Evolutionary conservation across 2,113 vertebrate species (phyloP).

Genomic region (Camelus dromedarius): DNA sequence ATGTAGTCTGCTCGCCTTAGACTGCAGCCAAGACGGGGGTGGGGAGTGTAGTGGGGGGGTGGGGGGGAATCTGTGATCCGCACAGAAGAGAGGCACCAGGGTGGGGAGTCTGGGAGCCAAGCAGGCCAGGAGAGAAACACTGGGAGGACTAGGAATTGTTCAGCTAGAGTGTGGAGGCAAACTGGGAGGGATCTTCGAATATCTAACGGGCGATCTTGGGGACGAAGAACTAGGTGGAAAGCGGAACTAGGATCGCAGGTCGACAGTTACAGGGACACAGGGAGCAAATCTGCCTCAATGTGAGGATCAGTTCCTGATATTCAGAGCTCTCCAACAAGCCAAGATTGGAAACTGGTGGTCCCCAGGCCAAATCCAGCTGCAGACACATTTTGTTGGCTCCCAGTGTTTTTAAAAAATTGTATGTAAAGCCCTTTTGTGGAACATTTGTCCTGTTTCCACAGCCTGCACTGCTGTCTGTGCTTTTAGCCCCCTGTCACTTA

Average conservation of each 20-base stretch:
- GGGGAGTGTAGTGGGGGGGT: not conserved
- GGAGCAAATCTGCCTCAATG: not conserved
- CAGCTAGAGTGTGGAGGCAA: not conserved
- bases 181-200: not conserved
- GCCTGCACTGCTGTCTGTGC: not conserved
- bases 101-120: not conserved
- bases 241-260: not conserved
- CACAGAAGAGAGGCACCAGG: not conserved
- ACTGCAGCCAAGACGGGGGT: not conserved
- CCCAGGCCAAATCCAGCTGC: not conserved
- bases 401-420: not conserved
- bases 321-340: not conserved
- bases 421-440: not conserved
- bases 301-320: not conserved
- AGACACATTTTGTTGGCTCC: not conserved
- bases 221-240: not conserved
- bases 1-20: not conserved
- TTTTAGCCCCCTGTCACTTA: not conserved
- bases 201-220: not conserved
- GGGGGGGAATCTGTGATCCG: not conserved
- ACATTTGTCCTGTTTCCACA: not conserved
- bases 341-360: not conserved
- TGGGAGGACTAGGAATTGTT: not conserved
- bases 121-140: not conserved
- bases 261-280: not conserved